A percentile compares a stretch with the other conserved stretches of the same genome.
phyloP scores from a whole-genome alignment of 1,140 invertebrate species.

The Akabosia matsudoensis region DNA sequence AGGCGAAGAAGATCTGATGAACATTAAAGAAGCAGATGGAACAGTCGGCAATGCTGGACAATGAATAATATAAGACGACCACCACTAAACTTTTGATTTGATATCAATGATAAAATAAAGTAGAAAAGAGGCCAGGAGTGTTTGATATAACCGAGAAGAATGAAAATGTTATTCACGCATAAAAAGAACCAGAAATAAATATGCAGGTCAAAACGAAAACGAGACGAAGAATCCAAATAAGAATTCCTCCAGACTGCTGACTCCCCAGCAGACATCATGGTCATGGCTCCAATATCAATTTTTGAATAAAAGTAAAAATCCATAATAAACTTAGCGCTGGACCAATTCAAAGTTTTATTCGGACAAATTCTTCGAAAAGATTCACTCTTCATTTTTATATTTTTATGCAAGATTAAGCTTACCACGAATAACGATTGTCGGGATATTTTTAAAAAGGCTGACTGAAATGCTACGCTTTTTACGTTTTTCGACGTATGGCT shows the following conservation, averaged over 20 bases:
- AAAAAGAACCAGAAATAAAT: not conserved
- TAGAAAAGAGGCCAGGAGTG: not conserved
- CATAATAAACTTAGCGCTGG: not conserved
- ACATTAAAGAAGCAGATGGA: not conserved
- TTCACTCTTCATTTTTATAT: too few species aligned
- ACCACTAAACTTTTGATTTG: not conserved
- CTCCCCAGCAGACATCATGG: not conserved
- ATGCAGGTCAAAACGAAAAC: not conserved
- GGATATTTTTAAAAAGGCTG: not conserved
- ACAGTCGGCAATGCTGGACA: not conserved
- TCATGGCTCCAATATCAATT: not conserved
- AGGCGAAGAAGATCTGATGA: too few species aligned
- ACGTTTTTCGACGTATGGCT: not conserved
- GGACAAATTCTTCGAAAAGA: too few species aligned
- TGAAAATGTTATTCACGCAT: not conserved
- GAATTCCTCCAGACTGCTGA: not conserved
- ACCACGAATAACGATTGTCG: too few species aligned
- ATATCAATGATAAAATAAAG: slow-evolving; percentile 2
- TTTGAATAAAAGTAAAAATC: too few species aligned
- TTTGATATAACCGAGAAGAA: not conserved
- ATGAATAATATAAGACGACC: not conserved
- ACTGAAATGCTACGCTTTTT: not conserved
- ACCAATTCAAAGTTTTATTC: too few species aligned
- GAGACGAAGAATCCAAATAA: not conserved
- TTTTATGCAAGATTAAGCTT: too few species aligned